A percentile compares a stretch with the other conserved stretches of the same genome.
phyloP scores from a whole-genome alignment of 1,140 invertebrate species.

The Aphidius gifuensis region DNA sequence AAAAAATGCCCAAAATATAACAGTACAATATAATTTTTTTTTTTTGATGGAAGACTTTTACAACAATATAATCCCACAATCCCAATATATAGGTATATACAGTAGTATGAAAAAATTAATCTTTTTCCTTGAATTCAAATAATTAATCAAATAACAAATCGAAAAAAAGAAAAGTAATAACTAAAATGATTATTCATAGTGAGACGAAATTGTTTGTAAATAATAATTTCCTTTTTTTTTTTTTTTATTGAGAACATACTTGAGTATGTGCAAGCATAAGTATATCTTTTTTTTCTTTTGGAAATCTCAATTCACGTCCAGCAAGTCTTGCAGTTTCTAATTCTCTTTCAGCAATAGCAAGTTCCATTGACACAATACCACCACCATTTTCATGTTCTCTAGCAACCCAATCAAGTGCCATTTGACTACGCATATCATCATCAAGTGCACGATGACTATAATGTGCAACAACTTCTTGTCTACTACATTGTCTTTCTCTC shows the following conservation, averaged over 20 bases:
- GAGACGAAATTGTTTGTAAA: no score
- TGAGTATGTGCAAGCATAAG: slow-evolving; percentile 82
- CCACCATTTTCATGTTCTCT: slow-evolving; percentile 76
- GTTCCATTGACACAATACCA: slow-evolving; percentile 76
- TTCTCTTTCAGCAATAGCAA: slow-evolving; percentile 81
- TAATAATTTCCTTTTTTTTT: no score
- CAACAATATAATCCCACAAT: no score
- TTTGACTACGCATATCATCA: slow-evolving; percentile 93
- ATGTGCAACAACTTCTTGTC: slow-evolving; percentile 91
- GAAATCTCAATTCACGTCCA: slow-evolving; percentile 86
- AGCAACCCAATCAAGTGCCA: slow-evolving; percentile 95
- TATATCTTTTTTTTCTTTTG: slow-evolving; percentile 94
- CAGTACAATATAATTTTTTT: no score
- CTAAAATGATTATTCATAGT: no score
- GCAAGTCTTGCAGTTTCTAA: slow-evolving; percentile 85
- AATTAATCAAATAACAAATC: no score
- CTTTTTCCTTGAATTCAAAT: no score
- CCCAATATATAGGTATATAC: no score
- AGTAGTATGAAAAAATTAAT: no score
- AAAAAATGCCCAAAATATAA: no score
- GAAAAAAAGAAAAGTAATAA: no score
- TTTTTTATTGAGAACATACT: slow-evolving; percentile 54
- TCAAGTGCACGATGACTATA: slow-evolving; percentile 87
- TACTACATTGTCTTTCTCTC: slow-evolving; percentile 90
- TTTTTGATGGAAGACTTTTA: no score